These are phyloP conservation scores for Passer domesticus DNA, from an alignment of 2,113 vertebrate genomes.

Conservation along the genomic window DNA sequence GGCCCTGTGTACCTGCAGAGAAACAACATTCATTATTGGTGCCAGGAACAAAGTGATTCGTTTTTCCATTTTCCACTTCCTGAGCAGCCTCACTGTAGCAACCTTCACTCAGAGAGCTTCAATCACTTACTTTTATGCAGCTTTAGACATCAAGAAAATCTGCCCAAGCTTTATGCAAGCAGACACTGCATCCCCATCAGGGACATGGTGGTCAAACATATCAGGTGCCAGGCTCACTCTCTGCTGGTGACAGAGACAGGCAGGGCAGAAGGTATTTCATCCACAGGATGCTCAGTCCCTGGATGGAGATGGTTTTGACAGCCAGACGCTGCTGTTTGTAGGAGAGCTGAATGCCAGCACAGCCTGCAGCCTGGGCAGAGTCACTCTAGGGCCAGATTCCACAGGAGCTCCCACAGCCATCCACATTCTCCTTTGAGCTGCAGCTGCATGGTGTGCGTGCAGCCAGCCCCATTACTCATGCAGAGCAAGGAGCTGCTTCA, in stretches of 20 bases:
- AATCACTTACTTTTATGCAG: not conserved
- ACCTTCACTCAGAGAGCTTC: not conserved
- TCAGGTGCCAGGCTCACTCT: not conserved
- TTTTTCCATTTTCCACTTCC: not conserved
- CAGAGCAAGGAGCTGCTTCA: not conserved
- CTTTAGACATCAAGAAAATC: not conserved
- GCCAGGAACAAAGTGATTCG: not conserved
- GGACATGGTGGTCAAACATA: not conserved
- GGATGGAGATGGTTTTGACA: not conserved
- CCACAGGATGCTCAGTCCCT: not conserved
- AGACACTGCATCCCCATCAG: not conserved
- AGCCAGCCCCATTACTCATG: constrained; percentile 15
- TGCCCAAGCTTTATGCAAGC: not conserved
- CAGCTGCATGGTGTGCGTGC: not conserved
- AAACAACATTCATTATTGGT: not conserved
- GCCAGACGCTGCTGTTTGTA: fast-evolving
- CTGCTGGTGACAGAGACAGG: not conserved
- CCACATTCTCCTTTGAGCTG: not conserved
- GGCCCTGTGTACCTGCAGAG: not conserved
- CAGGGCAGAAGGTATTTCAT: not conserved
- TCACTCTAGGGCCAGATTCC: not conserved
- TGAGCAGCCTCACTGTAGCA: not conserved
- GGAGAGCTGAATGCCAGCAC: not conserved
- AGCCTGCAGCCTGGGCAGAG: not conserved
- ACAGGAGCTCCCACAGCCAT: not conserved